These are phyloP conservation scores for Prorops nasuta DNA, from an alignment of 1,140 invertebrate genomes.

Conservation along the genomic window DNA sequence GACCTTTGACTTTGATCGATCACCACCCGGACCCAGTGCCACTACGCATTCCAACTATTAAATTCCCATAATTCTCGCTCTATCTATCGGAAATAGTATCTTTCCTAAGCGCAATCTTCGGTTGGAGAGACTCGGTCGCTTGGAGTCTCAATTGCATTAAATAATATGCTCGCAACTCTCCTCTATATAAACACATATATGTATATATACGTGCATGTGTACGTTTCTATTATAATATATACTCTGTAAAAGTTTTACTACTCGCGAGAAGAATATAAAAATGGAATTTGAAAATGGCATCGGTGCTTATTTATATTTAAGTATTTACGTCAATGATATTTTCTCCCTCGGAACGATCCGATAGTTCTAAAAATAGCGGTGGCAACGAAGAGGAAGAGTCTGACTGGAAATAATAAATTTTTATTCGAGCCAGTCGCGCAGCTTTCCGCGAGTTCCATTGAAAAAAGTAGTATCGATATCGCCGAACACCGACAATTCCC, in stretches of 20 bases:
- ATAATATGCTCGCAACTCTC: no score
- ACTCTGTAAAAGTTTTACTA: neutral
- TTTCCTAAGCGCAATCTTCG: no score
- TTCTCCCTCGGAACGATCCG: neutral
- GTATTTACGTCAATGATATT: no score
- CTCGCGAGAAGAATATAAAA: no score
- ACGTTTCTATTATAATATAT: neutral
- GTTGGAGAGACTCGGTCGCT: no score
- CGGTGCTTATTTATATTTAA: no score
- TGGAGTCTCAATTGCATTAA: no score
- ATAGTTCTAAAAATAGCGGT: neutral
- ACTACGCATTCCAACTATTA: constrained; percentile 26
- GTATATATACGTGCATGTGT: neutral
- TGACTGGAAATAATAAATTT: neutral
- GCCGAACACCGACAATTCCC: constrained; percentile 14
- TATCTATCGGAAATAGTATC: neutral
- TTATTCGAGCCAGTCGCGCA: neutral
- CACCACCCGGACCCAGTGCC: constrained; percentile 4
- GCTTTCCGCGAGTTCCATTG: neutral
- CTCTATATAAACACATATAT: neutral
- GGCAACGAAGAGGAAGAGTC: neutral
- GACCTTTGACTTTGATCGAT: constrained; percentile 35
- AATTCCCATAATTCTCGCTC: constrained; percentile 16
- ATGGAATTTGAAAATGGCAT: no score
- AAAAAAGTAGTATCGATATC: constrained; percentile 9